These are phyloP conservation scores for Pristionchus pacificus DNA, from an alignment of 1,140 invertebrate species.

Conservation along the genomic window DNA sequence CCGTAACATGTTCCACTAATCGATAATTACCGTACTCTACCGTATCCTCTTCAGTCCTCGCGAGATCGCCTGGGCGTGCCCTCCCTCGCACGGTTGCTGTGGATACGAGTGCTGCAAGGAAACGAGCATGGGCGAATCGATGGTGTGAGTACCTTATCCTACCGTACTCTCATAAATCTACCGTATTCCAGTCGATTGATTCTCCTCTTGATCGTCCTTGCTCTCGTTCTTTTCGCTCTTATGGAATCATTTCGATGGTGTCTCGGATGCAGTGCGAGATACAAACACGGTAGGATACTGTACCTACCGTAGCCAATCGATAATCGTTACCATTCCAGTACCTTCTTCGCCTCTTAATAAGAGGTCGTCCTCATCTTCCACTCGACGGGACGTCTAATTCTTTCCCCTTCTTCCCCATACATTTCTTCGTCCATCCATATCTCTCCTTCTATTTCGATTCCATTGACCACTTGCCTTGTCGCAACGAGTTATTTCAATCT, in stretches of 20 bases:
- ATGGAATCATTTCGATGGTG: slow-evolving; percentile 10
- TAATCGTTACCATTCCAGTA: too few relatives aligned
- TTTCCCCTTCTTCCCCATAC: too few relatives aligned
- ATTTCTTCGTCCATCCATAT: too few relatives aligned
- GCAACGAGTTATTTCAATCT: too few relatives aligned
- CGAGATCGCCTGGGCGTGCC: slow-evolving; percentile 15
- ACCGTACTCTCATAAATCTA: background rate
- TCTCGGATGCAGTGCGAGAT: background rate
- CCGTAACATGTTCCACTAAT: background rate
- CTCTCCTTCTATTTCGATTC: too few relatives aligned
- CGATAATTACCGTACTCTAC: too few relatives aligned
- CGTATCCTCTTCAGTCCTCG: slow-evolving; percentile 3
- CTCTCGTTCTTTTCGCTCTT: slow-evolving; percentile 4
- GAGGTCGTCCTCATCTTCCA: too few relatives aligned
- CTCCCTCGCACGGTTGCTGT: slow-evolving; percentile 6
- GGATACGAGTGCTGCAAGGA: slow-evolving; percentile 18
- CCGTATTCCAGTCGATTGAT: slow-evolving; percentile 8
- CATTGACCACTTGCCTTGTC: too few relatives aligned
- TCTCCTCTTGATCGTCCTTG: slow-evolving; percentile 11
- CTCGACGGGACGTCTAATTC: too few relatives aligned
- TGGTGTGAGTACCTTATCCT: slow-evolving; percentile 13
- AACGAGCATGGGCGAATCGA: background rate
- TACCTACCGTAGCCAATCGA: too few relatives aligned
- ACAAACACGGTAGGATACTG: background rate
- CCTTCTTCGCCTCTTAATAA: too few relatives aligned